Base-by-base conservation (phyloP, 2,113 vertebrate genomes). In the Protobothrops flavoviridis region DNA sequence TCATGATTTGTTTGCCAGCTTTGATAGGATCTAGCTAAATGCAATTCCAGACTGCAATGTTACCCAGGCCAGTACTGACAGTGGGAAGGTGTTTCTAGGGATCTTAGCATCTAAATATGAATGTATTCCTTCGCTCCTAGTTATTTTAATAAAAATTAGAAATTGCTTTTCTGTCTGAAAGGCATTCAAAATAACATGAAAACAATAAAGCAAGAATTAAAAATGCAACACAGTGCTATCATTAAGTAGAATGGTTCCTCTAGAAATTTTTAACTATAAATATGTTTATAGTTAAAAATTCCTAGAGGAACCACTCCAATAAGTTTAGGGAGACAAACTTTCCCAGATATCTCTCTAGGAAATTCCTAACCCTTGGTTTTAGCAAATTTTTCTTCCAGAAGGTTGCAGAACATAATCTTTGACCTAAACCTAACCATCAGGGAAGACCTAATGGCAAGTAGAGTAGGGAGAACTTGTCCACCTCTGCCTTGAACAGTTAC, bases 1-100 rank as follows among this genome's bases (percentile, higher is more conserved):
- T 57, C 94, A 92, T 6, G 55, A 93, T 90, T 91, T 90, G 94
- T 91, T 88, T 90, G 89, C 92, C 93, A 91, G 92, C 53, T 94
- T 94, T 95, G 94, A 94, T 90, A 85, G 15, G 91, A 96, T 87
- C 39, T 95, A 92, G 64, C 93, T 92, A 94, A 96, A 91, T 0
- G 0, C 74, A 20, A 2, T 92, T 92, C 91, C 94, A 93, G 50
- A 91, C 43, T 0, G 57, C 86, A 52, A 29, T 29, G 89, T 91
- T 94, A 94, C 48, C 64, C 26, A 45, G 45, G 45, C 45, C 4
- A 23, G 10, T 21, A 81, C 48, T 2, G 9, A 7, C 10, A 23
- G n/a, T 20, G 57, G 87, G 90, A 93, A 45, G 56, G 87, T 89
- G 48, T 52, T 91, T 0, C 33, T 91, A 57, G 29, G 0, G 29